These are phyloP conservation scores for Apteryx mantelli DNA, from an alignment of 2,113 vertebrate species.

Conservation along the genomic window DNA sequence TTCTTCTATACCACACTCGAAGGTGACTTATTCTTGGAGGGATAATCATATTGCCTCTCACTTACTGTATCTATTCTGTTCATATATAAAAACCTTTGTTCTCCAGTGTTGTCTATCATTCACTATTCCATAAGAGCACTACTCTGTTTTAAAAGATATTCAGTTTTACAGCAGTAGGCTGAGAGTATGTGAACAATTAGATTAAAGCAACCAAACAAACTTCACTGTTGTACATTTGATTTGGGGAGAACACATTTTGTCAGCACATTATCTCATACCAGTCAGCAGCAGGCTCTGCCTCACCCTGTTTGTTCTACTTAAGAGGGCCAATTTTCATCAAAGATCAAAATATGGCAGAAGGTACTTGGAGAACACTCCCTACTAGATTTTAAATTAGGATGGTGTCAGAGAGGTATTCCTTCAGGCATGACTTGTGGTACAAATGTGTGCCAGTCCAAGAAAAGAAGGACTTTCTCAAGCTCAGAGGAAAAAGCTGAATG, in stretches of 20 bases:
- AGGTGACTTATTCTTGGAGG: neutral
- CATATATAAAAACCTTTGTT: neutral
- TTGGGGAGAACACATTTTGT: neutral
- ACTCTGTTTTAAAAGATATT: neutral
- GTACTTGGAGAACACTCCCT: neutral
- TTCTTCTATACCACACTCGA: neutral
- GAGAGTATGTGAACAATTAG: neutral
- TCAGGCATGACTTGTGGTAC: neutral
- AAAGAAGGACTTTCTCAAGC: neutral
- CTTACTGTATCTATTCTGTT: neutral
- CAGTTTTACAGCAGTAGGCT: neutral
- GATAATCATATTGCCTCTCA: neutral
- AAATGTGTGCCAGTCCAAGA: neutral
- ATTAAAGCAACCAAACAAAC: neutral
- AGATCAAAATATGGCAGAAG: neutral
- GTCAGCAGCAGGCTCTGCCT: neutral
- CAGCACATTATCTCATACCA: neutral
- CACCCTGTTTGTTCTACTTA: neutral
- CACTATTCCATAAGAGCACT: neutral
- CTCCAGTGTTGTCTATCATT: neutral
- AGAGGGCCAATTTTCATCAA: neutral
- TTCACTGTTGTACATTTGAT: neutral
- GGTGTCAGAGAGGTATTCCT: neutral
- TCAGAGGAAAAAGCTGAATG: neutral
- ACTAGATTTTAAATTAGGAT: neutral